Conservation (phyloP, 2,888 invertebrate species). For the Tipula helvola region DNA sequence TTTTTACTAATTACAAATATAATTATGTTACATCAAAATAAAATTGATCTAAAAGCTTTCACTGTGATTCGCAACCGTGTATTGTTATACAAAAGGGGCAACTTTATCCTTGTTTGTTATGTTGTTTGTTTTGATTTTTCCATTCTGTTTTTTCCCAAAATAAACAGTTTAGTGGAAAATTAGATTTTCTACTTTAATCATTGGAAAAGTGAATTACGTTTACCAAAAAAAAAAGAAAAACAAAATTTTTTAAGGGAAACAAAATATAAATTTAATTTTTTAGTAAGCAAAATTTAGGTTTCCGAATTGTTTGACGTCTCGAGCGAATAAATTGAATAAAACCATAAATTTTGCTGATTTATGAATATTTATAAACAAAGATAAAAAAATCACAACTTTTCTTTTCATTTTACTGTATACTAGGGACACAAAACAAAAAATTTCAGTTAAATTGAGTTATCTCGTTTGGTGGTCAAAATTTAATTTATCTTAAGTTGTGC, state of each 20-base stretch:
- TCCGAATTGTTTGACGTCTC: not conserved
- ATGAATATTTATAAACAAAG: not conserved
- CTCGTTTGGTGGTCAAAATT: not conserved
- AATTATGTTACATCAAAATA: constrained; percentile 4
- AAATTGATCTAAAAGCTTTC: not conserved
- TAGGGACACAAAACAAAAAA: not conserved
- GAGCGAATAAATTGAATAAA: not conserved
- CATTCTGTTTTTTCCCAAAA: not conserved
- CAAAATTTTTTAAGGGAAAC: not conserved
- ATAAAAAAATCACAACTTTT: not conserved
- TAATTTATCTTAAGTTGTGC: not conserved
- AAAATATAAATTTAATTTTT: not conserved
- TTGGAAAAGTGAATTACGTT: constrained; percentile 6
- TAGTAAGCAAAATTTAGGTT: not conserved
- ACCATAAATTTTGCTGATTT: not conserved
- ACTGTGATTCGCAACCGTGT: not conserved
- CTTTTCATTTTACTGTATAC: not conserved
- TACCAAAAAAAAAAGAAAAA: not conserved
- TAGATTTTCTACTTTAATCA: constrained; percentile 6
- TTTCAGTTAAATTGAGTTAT: not conserved
- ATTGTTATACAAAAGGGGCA: not conserved
- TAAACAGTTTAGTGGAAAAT: constrained; percentile 7
- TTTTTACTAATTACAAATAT: not conserved
- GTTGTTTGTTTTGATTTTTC: not conserved
- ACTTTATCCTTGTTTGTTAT: not conserved